Conservation (phyloP, 2,888 invertebrate genomes). For the Drosophila testacea region DNA sequence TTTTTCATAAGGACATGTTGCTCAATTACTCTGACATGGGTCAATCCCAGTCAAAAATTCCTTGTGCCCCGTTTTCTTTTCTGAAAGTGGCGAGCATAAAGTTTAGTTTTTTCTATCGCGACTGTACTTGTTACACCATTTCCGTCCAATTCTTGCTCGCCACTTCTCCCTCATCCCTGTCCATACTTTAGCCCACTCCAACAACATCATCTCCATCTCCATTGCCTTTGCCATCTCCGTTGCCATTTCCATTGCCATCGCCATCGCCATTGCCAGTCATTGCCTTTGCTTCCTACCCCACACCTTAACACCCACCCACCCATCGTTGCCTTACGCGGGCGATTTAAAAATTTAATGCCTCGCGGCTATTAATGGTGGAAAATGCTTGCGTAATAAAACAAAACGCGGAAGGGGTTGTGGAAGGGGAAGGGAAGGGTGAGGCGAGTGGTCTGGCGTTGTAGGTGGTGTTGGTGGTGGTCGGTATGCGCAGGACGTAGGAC, state of each 20-base stretch:
- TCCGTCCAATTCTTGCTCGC: slow-evolving; percentile 41
- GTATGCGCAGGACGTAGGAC: slow-evolving; percentile 38
- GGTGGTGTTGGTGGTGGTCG: slow-evolving; percentile 19
- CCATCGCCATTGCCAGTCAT: slow-evolving; percentile 14
- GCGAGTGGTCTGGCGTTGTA: slow-evolving; percentile 4
- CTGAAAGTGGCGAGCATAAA: slow-evolving; percentile 29
- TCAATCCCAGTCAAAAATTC: neutral
- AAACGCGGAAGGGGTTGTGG: slow-evolving; percentile 44
- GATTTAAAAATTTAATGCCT: slow-evolving; percentile 81
- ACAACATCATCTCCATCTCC: slow-evolving; percentile 23
- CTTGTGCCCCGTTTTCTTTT: slow-evolving; percentile 10
- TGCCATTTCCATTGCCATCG: slow-evolving; percentile 22
- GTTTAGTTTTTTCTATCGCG: slow-evolving; percentile 57
- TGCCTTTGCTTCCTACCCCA: neutral
- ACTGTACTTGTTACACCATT: slow-evolving; percentile 68
- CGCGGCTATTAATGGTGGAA: slow-evolving; percentile 81
- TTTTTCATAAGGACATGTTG: too few species aligned
- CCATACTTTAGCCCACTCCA: slow-evolving; percentile 2
- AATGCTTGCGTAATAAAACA: slow-evolving; percentile 81
- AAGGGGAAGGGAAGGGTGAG: slow-evolving; percentile 11
- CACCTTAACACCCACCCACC: neutral
- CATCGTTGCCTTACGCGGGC: slow-evolving; percentile 38
- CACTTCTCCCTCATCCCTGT: slow-evolving; percentile 16
- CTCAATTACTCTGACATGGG: neutral
- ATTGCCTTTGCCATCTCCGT: slow-evolving; percentile 22